A percentile compares a stretch with the other conserved stretches of the same genome.
These are phyloP conservation scores for Nothobranchius furzeri DNA, from an alignment of 2,113 vertebrate genomes.

Conservation along the genomic window DNA sequence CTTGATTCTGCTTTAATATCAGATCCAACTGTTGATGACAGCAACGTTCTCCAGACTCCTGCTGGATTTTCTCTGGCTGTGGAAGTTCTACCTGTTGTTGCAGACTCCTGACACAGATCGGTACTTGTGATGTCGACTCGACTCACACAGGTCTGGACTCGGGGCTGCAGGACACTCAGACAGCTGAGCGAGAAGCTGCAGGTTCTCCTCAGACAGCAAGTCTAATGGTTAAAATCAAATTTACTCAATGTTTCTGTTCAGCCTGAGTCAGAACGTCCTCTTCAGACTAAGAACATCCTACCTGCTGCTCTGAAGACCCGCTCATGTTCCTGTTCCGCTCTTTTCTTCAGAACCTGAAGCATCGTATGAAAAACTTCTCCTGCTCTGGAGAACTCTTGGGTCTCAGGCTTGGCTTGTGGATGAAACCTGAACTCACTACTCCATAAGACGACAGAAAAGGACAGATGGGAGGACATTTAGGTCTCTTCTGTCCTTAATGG, in stretches of 20 bases:
- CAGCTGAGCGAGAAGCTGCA: slow-evolving; percentile 77
- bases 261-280: too few relatives aligned
- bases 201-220: slow-evolving; percentile 70
- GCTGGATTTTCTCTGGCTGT: background rate
- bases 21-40: too few relatives aligned
- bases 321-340: slow-evolving; percentile 56
- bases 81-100: slow-evolving; percentile 86
- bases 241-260: too few relatives aligned
- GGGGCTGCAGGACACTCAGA: slow-evolving; percentile 82
- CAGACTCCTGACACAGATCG: slow-evolving; percentile 87
- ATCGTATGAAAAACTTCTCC: slow-evolving; percentile 86
- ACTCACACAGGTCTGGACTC: slow-evolving; percentile 74
- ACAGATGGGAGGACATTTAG: background rate
- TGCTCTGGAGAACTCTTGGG: slow-evolving; percentile 72
- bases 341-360: slow-evolving; percentile 68
- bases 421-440: slow-evolving; percentile 71
- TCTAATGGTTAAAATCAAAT: slow-evolving; percentile 45
- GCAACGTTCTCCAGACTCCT: background rate
- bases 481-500: background rate
- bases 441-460: slow-evolving; percentile 37
- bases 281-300: slow-evolving; percentile 46
- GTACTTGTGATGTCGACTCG: slow-evolving; percentile 81
- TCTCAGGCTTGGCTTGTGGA: slow-evolving; percentile 76
- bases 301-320: slow-evolving; percentile 67
- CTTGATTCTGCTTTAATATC: too few relatives aligned